A percentile compares a stretch with the other conserved stretches of the same genome.
Conservation (phyloP, 2,113 vertebrate species). For the Oenanthe oenanthe region DNA sequence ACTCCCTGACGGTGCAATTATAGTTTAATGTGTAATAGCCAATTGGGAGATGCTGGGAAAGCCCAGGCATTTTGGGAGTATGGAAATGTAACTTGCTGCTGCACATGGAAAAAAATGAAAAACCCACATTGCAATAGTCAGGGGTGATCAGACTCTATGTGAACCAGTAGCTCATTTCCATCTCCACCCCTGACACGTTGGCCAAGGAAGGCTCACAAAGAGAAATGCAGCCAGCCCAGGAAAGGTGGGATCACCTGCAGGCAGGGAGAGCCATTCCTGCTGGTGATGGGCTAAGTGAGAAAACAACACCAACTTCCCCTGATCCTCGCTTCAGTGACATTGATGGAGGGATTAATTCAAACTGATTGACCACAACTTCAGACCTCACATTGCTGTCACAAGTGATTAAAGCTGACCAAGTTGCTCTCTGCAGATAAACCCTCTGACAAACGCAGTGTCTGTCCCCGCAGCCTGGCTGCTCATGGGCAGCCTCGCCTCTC, state of each 20-base stretch:
- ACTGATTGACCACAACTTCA: slow-evolving; percentile 46
- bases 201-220: background rate
- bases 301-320: background rate
- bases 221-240: background rate
- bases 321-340: background rate
- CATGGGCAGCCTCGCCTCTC: background rate
- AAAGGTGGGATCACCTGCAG: background rate
- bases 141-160: background rate
- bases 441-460: background rate
- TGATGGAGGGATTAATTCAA: slow-evolving; percentile 57
- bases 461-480: background rate
- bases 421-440: background rate
- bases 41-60: background rate
- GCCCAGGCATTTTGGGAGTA: background rate
- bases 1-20: slow-evolving; percentile 31
- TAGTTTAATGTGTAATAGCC: slow-evolving; percentile 11
- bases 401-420: slow-evolving; percentile 42
- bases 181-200: background rate
- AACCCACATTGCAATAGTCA: background rate
- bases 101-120: background rate
- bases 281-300: background rate
- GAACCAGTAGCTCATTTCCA: background rate
- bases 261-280: background rate
- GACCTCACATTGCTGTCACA: slow-evolving; percentile 35
- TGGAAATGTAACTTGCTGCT: background rate